These are phyloP conservation scores for Oithona nana DNA, from an alignment of 2,888 invertebrate species.

Conservation along the genomic window DNA sequence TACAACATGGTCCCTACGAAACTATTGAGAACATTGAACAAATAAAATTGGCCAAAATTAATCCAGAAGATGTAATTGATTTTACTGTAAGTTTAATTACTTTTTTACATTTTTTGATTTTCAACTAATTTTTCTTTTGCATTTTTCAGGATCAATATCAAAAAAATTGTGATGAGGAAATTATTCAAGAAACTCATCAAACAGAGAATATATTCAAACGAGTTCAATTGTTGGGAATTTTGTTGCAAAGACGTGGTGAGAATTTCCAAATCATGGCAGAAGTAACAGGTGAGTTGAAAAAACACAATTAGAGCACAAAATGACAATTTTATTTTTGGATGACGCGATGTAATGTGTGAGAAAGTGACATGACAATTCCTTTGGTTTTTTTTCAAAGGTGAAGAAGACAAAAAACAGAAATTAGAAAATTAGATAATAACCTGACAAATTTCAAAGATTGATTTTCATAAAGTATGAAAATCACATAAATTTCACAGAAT, in stretches of 20 bases:
- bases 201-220: neutral
- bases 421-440: too few species aligned
- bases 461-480: too few species aligned
- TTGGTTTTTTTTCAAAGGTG: too few species aligned
- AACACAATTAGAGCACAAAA: neutral
- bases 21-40: neutral
- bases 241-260: neutral
- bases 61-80: neutral
- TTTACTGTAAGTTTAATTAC: too few species aligned
- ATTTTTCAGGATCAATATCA: neutral
- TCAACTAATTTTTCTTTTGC: too few species aligned
- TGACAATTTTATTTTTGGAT: too few species aligned
- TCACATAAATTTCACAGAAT: too few species aligned
- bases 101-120: too few species aligned
- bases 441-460: too few species aligned
- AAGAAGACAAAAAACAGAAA: too few species aligned
- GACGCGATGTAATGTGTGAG: too few species aligned
- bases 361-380: too few species aligned
- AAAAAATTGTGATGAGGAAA: neutral
- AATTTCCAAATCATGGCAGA: neutral
- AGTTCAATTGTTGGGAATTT: neutral
- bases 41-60: neutral
- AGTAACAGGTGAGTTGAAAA: neutral
- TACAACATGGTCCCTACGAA: neutral
- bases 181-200: neutral